These are phyloP conservation scores for Ranitomeya imitator DNA, from an alignment of 2,113 vertebrate species.

Conservation along the genomic window DNA sequence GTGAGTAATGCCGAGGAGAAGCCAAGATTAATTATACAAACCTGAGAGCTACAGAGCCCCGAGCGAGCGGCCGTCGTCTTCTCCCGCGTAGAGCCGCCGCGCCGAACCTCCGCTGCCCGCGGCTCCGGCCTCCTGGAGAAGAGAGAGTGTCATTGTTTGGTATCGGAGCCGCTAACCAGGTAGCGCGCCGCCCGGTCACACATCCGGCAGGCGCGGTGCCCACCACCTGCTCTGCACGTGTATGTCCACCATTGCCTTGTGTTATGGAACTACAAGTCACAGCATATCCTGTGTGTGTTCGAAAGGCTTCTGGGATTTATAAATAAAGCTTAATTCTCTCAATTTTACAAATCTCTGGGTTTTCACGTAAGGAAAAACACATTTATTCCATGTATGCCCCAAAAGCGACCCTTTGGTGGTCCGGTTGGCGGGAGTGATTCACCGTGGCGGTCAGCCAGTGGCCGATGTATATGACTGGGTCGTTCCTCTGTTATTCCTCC, in stretches of 20 bases:
- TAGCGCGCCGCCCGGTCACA: not conserved
- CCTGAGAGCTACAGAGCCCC: not conserved
- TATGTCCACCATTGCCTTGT: not conserved
- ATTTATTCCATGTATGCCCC: too few relatives aligned
- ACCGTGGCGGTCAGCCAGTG: too few relatives aligned
- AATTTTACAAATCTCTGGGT: too few relatives aligned
- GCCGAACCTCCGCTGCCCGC: not conserved
- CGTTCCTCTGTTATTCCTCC: too few relatives aligned
- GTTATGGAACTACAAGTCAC: not conserved
- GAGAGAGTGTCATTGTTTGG: not conserved
- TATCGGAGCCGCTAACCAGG: constrained; percentile 16
- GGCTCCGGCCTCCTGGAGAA: not conserved
- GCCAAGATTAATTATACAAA: constrained; percentile 31
- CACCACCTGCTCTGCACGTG: not conserved
- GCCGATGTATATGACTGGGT: too few relatives aligned
- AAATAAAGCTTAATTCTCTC: too few relatives aligned
- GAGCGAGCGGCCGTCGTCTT: not conserved
- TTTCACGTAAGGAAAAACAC: too few relatives aligned
- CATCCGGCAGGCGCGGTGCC: not conserved
- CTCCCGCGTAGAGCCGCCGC: not conserved
- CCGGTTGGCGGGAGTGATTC: too few relatives aligned
- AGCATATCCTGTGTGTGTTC: not conserved
- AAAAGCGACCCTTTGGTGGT: too few relatives aligned
- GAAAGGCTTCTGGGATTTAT: too few relatives aligned
- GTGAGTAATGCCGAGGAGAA: constrained; percentile 66